Conservation (phyloP, 2,888 invertebrate genomes). For the Cantharis nigra region DNA sequence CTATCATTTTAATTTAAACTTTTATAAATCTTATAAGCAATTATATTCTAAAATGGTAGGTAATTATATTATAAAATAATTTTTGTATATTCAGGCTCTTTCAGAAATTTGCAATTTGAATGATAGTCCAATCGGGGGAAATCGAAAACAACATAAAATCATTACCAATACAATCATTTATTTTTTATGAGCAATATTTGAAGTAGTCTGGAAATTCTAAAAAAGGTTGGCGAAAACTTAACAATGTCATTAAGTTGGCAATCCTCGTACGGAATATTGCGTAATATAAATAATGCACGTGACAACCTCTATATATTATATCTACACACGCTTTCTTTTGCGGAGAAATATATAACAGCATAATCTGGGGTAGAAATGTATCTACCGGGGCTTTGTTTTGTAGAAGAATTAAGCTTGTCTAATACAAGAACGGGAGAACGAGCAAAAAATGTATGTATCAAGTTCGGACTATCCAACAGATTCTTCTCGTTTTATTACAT, state of each 20-base stretch:
- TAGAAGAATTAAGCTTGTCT: slow-evolving; percentile 54
- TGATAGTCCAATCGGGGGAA: neutral
- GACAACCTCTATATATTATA: slow-evolving; percentile 53
- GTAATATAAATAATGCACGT: slow-evolving; percentile 53
- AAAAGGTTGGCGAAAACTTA: slow-evolving; percentile 24
- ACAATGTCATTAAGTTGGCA: slow-evolving; percentile 52
- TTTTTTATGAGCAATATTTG: slow-evolving; percentile 1
- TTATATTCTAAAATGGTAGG: neutral
- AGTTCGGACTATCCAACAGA: slow-evolving; percentile 25
- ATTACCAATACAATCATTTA: neutral
- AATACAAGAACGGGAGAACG: slow-evolving; percentile 46
- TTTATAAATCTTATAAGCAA: neutral
- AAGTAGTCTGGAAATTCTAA: slow-evolving; percentile 19
- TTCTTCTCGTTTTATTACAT: slow-evolving; percentile 21
- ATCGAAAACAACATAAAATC: neutral
- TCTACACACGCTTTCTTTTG: slow-evolving; percentile 49
- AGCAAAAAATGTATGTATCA: slow-evolving; percentile 25
- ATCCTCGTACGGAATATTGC: slow-evolving; percentile 46
- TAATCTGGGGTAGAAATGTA: slow-evolving; percentile 54
- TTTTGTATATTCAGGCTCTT: neutral
- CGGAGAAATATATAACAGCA: slow-evolving; percentile 50
- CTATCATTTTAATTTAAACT: neutral
- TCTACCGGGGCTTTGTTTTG: slow-evolving; percentile 52
- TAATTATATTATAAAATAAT: neutral
- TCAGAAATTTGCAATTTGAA: neutral